Evolutionary conservation across 2,797 vertebrate species (phyloP).

Genomic region (Glyptemys insculpta): DNA sequence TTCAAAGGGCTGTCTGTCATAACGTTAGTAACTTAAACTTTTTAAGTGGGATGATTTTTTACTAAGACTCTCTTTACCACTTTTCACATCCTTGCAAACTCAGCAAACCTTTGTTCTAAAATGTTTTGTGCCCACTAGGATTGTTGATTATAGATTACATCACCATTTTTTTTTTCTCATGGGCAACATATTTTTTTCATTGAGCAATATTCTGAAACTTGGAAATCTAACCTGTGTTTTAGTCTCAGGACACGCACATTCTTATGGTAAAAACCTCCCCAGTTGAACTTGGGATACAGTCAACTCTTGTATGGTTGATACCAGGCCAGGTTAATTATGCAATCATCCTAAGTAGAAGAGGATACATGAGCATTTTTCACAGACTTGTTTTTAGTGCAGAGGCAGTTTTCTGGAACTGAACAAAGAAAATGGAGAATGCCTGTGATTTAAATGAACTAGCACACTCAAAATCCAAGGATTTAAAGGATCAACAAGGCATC

Average conservation of each 20-base stretch:
- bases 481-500: conserved; percentile 64
- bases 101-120: conserved; percentile 82
- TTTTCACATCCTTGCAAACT: conserved; percentile 76
- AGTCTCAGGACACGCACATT: conserved; percentile 83
- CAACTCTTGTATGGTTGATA: conserved; percentile 81
- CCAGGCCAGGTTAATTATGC: conserved; percentile 82
- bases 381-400: conserved; percentile 67
- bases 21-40: conserved; percentile 50
- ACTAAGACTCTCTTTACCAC: conserved; percentile 44
- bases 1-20: conserved; percentile 63
- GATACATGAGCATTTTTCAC: conserved; percentile 74
- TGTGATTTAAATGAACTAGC: conserved; percentile 73
- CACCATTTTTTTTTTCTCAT: conserved; percentile 74
- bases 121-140: conserved; percentile 77
- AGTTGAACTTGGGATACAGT: conserved; percentile 78
- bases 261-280: conserved; percentile 83
- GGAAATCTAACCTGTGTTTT: conserved; percentile 86
- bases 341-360: conserved; percentile 77
- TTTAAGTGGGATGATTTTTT: conserved; percentile 57
- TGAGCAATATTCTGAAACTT: conserved; percentile 84
- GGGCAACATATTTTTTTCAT: conserved; percentile 81
- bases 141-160: conserved; percentile 82
- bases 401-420: conserved; percentile 76
- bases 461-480: conserved; percentile 60
- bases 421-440: conserved; percentile 65